Evolutionary conservation across 2,797 vertebrate genomes (phyloP).

Genomic region (Pseudochirops cupreus): DNA sequence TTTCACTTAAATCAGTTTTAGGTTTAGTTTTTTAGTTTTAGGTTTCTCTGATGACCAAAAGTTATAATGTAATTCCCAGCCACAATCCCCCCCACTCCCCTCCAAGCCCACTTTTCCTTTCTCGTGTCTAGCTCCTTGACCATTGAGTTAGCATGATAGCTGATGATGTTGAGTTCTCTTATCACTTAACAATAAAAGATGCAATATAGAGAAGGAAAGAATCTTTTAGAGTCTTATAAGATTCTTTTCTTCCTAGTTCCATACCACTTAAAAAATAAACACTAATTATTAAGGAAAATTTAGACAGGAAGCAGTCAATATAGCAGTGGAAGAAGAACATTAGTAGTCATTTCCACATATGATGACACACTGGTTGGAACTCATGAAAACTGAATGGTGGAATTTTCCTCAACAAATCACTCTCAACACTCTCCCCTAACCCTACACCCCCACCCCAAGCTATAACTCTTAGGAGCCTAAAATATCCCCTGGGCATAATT

Average conservation of each 20-base stretch:
- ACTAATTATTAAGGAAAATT: conserved; percentile 18
- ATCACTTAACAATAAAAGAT: not conserved
- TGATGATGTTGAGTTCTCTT: not conserved
- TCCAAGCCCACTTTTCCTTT: not conserved
- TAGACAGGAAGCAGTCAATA: not conserved
- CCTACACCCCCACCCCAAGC: not conserved
- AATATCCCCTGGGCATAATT: not conserved
- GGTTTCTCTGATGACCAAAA: not conserved
- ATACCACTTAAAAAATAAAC: conserved; percentile 16
- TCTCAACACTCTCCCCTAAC: not conserved
- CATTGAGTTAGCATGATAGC: not conserved
- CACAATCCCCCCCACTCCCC: not conserved
- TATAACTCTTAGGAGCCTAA: not conserved
- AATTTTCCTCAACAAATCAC: conserved; percentile 19
- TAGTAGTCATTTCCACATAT: not conserved
- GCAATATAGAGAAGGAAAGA: not conserved
- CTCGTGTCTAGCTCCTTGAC: not conserved
- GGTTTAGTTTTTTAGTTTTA: too few species aligned
- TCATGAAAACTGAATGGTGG: conserved; percentile 3
- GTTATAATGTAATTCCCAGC: not conserved
- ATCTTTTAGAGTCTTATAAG: conserved; percentile 16
- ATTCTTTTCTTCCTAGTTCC: not conserved
- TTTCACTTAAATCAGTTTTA: not conserved
- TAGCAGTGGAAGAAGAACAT: conserved; percentile 22
- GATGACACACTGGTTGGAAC: conserved; percentile 16